Evolutionary conservation across 2,888 invertebrate genomes (phyloP).

Genomic region (Lydus trimaculatus): DNA sequence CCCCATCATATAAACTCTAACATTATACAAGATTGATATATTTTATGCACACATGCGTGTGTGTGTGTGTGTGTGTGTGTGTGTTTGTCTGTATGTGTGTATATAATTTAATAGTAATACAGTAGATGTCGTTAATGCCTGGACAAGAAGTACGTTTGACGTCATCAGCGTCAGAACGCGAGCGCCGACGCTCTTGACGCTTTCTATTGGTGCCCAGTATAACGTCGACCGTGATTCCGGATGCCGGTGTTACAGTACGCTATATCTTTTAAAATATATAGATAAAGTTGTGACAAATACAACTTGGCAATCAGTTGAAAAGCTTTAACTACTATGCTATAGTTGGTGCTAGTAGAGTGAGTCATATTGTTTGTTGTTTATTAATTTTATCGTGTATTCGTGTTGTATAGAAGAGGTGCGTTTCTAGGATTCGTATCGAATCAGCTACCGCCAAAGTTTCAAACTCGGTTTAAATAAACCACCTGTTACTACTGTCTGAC

Average conservation of each 20-base stretch:
- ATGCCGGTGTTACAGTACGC: conserved; percentile 50
- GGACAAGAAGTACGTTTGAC: conserved; percentile 39
- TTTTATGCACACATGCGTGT: background rate
- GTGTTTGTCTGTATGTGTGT: background rate
- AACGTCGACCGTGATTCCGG: conserved; percentile 46
- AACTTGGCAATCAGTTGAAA: conserved; percentile 28
- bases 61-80: background rate
- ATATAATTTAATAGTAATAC: background rate
- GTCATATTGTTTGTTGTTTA: conserved; percentile 23
- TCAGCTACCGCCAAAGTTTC: conserved; percentile 29
- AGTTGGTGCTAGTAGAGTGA: conserved; percentile 45
- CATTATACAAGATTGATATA: conserved; percentile 19
- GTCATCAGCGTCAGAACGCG: conserved; percentile 56
- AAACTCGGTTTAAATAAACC: conserved; percentile 26
- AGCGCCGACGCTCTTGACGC: conserved; percentile 53
- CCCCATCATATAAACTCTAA: background rate
- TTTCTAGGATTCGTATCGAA: background rate
- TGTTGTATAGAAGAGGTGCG: background rate
- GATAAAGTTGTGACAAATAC: conserved; percentile 3
- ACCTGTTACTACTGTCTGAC: conserved; percentile 23
- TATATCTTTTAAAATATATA: conserved; percentile 22
- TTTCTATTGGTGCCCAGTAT: conserved; percentile 54
- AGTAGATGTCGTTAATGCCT: conserved; percentile 24
- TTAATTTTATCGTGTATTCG: background rate
- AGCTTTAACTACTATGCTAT: conserved; percentile 46